A percentile compares a stretch with the other conserved stretches of the same genome.
phyloP scores from a whole-genome alignment of 1,140 invertebrate genomes.

The Pomacea maculata region DNA sequence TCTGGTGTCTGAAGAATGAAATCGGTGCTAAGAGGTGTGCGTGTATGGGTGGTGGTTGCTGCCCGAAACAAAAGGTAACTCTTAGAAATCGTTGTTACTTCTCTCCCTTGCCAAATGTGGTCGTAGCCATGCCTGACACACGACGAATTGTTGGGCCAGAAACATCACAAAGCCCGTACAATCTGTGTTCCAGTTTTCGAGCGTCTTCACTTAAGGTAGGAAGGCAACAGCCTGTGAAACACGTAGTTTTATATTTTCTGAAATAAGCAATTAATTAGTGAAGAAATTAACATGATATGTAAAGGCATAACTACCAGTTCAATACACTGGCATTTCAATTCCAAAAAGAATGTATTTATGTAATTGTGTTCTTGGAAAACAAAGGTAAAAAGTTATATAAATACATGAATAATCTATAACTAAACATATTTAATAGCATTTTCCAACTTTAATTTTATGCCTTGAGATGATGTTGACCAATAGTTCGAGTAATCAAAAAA shows the following conservation, averaged over 20 bases:
- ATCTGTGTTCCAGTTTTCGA: slow-evolving; percentile 17
- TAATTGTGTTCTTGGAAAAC: background rate
- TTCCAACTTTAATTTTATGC: no score
- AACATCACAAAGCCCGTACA: slow-evolving; percentile 37
- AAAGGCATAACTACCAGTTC: background rate
- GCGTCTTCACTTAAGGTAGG: background rate
- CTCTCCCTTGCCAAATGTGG: slow-evolving; percentile 11
- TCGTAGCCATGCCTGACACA: slow-evolving; percentile 36
- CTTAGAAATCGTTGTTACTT: background rate
- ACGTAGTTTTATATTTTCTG: background rate
- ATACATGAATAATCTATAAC: background rate
- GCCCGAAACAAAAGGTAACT: background rate
- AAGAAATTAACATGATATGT: background rate
- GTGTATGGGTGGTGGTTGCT: no score
- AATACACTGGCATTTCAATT: background rate
- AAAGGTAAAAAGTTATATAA: background rate
- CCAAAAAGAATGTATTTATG: background rate
- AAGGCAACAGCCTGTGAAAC: background rate
- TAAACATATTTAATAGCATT: no score
- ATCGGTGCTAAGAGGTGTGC: no score
- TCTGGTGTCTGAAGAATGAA: no score
- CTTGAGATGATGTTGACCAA: no score
- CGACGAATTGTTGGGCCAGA: slow-evolving; percentile 50
- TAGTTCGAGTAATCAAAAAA: no score
- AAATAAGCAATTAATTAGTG: background rate